These are phyloP conservation scores for Empidonax alnorum DNA, from an alignment of 2,113 vertebrate genomes.

Conservation along the genomic window DNA sequence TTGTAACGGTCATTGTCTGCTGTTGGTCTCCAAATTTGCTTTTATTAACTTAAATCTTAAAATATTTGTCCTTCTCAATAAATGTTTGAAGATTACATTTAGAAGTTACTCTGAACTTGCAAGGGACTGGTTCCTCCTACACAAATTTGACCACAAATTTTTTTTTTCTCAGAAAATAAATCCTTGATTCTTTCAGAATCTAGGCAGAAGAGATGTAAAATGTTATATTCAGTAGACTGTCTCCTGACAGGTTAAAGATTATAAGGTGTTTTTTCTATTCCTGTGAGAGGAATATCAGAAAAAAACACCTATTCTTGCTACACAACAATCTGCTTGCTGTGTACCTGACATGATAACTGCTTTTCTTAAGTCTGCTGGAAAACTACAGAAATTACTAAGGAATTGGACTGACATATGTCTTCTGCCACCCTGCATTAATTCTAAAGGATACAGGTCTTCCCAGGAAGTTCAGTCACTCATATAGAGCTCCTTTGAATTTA, in stretches of 20 bases:
- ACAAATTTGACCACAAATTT: neutral
- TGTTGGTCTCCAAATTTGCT: neutral
- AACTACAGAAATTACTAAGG: neutral
- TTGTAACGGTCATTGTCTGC: neutral
- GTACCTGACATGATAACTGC: neutral
- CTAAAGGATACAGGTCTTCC: neutral
- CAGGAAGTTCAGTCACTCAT: rapidly evolving
- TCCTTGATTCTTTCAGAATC: neutral
- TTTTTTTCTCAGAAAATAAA: neutral
- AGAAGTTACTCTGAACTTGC: neutral
- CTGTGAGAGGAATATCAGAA: neutral
- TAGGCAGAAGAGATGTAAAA: neutral
- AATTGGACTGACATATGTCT: neutral
- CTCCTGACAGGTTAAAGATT: neutral
- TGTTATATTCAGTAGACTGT: neutral
- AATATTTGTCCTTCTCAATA: neutral
- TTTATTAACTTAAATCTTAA: neutral
- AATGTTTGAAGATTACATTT: neutral
- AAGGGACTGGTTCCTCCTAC: neutral
- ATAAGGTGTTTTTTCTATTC: neutral
- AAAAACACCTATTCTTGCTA: neutral
- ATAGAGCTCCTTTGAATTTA: neutral
- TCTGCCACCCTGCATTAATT: neutral
- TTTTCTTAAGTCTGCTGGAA: neutral
- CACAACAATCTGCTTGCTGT: neutral